phyloP scores from a whole-genome alignment of 2,113 vertebrate species.

The Gallinago jamesoni region DNA sequence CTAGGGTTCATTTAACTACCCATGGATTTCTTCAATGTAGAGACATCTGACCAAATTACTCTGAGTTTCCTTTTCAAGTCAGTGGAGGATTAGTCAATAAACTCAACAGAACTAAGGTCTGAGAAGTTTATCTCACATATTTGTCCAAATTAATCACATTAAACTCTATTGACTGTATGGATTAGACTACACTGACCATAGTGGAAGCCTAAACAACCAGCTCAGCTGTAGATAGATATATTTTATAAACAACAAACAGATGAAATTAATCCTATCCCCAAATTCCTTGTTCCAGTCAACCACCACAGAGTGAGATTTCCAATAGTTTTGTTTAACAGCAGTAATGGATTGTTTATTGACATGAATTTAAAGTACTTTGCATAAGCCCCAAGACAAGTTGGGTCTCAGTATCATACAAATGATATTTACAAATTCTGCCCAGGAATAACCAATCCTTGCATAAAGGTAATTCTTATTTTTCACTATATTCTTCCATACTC shows the following conservation, averaged over 20 bases:
- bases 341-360: not conserved
- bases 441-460: not conserved
- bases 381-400: not conserved
- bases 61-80: not conserved
- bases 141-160: constrained; percentile 48
- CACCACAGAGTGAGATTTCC: not conserved
- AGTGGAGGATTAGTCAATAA: not conserved
- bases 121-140: constrained; percentile 6
- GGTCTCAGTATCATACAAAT: not conserved
- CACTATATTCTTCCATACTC: not conserved
- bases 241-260: not conserved
- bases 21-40: not conserved
- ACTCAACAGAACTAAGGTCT: not conserved
- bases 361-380: not conserved
- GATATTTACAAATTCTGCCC: not conserved
- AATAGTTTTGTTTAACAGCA: not conserved
- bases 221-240: not conserved
- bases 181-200: not conserved
- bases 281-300: not conserved
- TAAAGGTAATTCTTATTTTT: not conserved
- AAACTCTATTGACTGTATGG: constrained; percentile 8
- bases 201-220: not conserved
- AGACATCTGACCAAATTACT: constrained; percentile 18
- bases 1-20: constrained; percentile 1
- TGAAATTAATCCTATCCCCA: not conserved